A percentile compares a stretch with the other conserved stretches of the same genome.
These are phyloP conservation scores for Aphelenchoides fujianensis DNA, from an alignment of 1,140 invertebrate species.

Conservation along the genomic window DNA sequence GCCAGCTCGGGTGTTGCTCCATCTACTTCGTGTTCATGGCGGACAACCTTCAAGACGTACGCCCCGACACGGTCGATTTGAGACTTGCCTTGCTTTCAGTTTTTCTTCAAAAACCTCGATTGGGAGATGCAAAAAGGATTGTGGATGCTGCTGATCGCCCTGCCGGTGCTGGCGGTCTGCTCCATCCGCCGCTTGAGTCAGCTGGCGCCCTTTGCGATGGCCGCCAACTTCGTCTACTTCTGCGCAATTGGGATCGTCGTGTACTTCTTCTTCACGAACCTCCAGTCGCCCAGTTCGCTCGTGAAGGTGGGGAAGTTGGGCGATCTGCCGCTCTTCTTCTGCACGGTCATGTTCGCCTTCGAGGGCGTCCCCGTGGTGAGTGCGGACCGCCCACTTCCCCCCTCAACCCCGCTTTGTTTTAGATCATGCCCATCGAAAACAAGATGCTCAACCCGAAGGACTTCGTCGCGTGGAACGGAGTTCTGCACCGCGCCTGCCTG, in stretches of 20 bases:
- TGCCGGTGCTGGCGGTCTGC: slow-evolving; percentile 40
- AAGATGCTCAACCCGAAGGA: slow-evolving; percentile 55
- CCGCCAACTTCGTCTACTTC: slow-evolving; percentile 47
- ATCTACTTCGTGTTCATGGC: slow-evolving; percentile 93
- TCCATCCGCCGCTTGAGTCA: slow-evolving; percentile 48
- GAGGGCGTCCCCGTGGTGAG: slow-evolving; percentile 81
- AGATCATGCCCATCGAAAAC: slow-evolving; percentile 65
- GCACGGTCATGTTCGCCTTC: slow-evolving; percentile 81
- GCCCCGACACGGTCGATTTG: slow-evolving; percentile 9
- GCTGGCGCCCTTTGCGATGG: slow-evolving; percentile 45
- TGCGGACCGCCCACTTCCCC: slow-evolving; percentile 3
- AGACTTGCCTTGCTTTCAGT: slow-evolving; percentile 34
- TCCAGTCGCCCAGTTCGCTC: slow-evolving; percentile 24
- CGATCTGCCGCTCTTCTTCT: slow-evolving; percentile 81
- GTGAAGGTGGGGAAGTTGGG: slow-evolving; percentile 36
- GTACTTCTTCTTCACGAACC: slow-evolving; percentile 40
- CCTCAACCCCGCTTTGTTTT: slow-evolving; percentile 10
- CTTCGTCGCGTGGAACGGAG: slow-evolving; percentile 56
- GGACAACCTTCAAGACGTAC: slow-evolving; percentile 67
- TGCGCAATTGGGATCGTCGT: slow-evolving; percentile 46
- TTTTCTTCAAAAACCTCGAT: slow-evolving; percentile 40
- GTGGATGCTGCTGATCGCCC: slow-evolving; percentile 43
- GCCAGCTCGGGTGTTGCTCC: slow-evolving; percentile 90
- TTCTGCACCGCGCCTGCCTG: slow-evolving; percentile 44
- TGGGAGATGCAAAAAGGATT: slow-evolving; percentile 44